Conservation (phyloP, 2,797 vertebrate genomes). For the Enteromius viviparus region DNA sequence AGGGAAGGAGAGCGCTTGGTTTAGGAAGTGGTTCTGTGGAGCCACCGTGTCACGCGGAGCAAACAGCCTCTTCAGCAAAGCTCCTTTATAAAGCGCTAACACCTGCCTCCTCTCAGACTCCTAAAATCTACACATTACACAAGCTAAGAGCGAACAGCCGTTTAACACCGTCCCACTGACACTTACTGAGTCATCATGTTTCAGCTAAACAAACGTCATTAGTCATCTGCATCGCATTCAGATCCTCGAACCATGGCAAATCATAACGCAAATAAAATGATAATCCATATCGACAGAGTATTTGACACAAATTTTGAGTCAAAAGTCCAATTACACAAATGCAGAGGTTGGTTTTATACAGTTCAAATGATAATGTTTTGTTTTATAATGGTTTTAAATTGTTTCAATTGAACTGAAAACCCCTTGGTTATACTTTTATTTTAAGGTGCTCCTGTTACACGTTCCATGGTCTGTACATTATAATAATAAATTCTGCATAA, state of each 20-base stretch:
- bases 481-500: not conserved
- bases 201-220: constrained; percentile 3
- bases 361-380: not conserved
- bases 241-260: not conserved
- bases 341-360: not conserved
- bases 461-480: not conserved
- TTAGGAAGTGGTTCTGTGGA: constrained; percentile 42
- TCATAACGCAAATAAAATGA: not conserved
- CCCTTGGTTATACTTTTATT: not conserved
- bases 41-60: constrained; percentile 4
- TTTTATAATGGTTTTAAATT: not conserved
- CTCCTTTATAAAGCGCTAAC: constrained; percentile 35
- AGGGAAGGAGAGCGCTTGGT: constrained; percentile 35
- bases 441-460: not conserved
- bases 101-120: constrained; percentile 29
- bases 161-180: constrained; percentile 11
- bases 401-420: not conserved
- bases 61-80: constrained; percentile 34
- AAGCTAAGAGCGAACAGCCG: not conserved
- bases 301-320: not conserved
- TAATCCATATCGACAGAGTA: not conserved
- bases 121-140: constrained; percentile 18
- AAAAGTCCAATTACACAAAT: not conserved
- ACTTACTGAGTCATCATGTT: constrained; percentile 10
- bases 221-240: not conserved